Evolutionary conservation across 2,113 vertebrate species (phyloP).

Genomic region (Empidonax traillii): DNA sequence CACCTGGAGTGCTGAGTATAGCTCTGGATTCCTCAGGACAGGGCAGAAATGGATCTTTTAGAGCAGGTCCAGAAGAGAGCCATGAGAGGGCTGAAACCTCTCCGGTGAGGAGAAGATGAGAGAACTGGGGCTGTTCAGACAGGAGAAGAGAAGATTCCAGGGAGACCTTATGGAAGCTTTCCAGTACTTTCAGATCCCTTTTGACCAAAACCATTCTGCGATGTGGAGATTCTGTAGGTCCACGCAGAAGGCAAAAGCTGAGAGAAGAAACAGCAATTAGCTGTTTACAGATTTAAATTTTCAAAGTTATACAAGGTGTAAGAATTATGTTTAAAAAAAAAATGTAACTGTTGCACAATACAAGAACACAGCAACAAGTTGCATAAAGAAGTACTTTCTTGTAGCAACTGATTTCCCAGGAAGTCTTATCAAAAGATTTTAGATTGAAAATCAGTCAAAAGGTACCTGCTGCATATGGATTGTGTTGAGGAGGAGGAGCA

Average conservation of each 20-base stretch:
- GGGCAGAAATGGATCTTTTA: background rate
- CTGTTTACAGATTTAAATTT: background rate
- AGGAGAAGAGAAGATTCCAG: background rate
- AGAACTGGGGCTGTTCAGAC: background rate
- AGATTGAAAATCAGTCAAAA: background rate
- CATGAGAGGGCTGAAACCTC: accelerated
- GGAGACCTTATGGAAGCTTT: background rate
- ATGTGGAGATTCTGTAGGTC: background rate
- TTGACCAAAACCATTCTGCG: background rate
- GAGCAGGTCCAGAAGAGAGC: background rate
- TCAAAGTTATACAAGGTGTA: background rate
- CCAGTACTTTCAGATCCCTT: background rate
- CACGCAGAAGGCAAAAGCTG: background rate
- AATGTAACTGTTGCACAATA: background rate
- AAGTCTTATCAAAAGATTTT: background rate
- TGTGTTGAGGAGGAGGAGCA: background rate
- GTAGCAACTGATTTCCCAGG: background rate
- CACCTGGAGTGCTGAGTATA: background rate
- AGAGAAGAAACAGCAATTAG: background rate
- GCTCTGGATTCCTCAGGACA: background rate
- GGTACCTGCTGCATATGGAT: background rate
- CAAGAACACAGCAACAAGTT: background rate
- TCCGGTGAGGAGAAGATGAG: background rate
- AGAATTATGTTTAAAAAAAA: background rate
- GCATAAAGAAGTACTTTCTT: background rate